Percentiles rank a stretch among this genome's conserved stretches.
Evolutionary conservation across 2,888 invertebrate species (phyloP).

Genomic region (Horisme vitalbata): DNA sequence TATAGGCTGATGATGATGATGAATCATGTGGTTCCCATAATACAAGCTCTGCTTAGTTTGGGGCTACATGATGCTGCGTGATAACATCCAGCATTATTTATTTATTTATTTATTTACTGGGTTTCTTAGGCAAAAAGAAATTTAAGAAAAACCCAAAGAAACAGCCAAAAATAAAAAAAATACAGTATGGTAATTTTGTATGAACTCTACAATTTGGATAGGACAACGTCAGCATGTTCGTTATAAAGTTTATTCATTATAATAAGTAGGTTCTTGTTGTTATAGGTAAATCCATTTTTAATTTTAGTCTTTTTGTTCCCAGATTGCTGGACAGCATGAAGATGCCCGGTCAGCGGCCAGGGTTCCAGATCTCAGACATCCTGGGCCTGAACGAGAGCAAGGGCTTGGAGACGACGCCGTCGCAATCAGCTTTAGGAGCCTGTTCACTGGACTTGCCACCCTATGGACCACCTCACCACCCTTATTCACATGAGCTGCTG

Average conservation of each 20-base stretch:
- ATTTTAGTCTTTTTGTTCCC: conserved; percentile 39
- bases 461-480: conserved; percentile 66
- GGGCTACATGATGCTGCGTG: no score
- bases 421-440: conserved; percentile 52
- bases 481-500: conserved; percentile 68
- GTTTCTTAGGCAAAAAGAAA: no score
- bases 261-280: background rate
- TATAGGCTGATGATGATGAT: no score
- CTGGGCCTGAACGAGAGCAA: conserved; percentile 91
- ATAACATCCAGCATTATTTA: no score
- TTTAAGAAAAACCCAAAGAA: no score
- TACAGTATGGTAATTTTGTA: no score
- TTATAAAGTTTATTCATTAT: background rate
- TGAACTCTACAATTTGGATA: no score
- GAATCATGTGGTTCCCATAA: no score
- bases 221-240: no score
- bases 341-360: conserved; percentile 89
- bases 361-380: conserved; percentile 97
- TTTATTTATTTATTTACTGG: no score
- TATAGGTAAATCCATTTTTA: conserved; percentile 18
- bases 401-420: conserved; percentile 63
- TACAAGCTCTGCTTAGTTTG: no score
- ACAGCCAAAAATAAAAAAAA: no score
- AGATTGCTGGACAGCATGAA: conserved; percentile 93
- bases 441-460: conserved; percentile 65